Percentiles rank a stretch among this genome's conserved stretches.
Evolutionary conservation across 2,888 invertebrate genomes (phyloP).

Genomic region (Aradus depressus): DNA sequence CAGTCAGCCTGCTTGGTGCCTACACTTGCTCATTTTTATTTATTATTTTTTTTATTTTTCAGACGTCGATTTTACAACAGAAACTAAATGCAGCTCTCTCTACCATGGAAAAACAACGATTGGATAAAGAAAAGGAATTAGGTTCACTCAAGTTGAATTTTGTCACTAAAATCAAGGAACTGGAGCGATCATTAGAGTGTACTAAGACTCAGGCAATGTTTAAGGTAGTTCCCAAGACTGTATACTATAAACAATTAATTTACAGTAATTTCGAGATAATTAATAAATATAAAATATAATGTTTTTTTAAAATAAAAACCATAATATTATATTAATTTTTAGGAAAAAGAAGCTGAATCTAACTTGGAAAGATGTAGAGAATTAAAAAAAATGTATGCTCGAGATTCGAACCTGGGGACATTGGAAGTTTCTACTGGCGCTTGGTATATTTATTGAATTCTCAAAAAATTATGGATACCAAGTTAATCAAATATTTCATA

Average conservation of each 20-base stretch:
- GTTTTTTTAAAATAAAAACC: not conserved
- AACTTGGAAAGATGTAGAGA: constrained; percentile 5
- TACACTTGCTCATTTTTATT: too few relatives aligned
- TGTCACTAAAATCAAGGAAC: not conserved
- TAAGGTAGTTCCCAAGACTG: not conserved
- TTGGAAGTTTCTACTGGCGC: not conserved
- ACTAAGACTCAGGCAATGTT: constrained; percentile 5
- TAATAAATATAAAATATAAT: not conserved
- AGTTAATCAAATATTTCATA: too few relatives aligned
- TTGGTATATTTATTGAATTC: constrained; percentile 4
- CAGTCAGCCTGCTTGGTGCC: too few relatives aligned
- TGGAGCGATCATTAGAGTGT: not conserved
- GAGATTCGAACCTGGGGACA: not conserved
- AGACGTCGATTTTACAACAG: constrained; percentile 18
- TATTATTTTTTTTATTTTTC: not conserved
- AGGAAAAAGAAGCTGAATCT: constrained; percentile 5
- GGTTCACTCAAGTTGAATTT: not conserved
- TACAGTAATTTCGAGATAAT: not conserved
- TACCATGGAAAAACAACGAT: constrained; percentile 16
- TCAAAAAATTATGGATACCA: too few relatives aligned
- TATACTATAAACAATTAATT: not conserved
- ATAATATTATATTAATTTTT: not conserved
- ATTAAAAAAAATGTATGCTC: not conserved
- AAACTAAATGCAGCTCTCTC: constrained; percentile 15
- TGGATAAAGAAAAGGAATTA: constrained; percentile 10